phyloP scores from a whole-genome alignment of 1,140 invertebrate species.

The Caenorhabditis remanei region DNA sequence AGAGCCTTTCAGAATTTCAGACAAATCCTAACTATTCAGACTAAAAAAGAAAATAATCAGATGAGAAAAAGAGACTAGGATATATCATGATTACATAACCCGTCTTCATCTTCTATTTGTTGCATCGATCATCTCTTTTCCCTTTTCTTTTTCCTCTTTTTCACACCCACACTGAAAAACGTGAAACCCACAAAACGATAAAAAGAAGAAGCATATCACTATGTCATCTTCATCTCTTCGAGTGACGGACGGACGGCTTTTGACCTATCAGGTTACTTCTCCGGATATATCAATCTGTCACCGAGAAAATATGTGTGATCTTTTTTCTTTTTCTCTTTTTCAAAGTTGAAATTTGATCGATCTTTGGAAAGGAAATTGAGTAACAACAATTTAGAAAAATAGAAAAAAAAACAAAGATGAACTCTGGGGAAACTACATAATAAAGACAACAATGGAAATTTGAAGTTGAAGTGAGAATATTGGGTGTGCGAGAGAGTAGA shows the following conservation, averaged over 20 bases:
- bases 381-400: background rate
- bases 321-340: background rate
- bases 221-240: background rate
- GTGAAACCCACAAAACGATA: conserved; percentile 18
- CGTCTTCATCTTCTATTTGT: background rate
- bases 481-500: too few relatives aligned
- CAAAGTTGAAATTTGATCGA: background rate
- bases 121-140: conserved; percentile 2
- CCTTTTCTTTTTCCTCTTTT: background rate
- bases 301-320: background rate
- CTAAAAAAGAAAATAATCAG: too few relatives aligned
- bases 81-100: background rate
- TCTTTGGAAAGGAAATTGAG: background rate
- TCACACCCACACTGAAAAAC: conserved; percentile 22
- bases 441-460: background rate
- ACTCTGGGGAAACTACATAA: too few relatives aligned
- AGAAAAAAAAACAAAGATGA: background rate
- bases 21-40: too few relatives aligned
- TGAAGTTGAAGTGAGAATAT: background rate
- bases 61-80: too few relatives aligned
- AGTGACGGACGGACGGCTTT: background rate
- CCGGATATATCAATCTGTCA: background rate
- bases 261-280: conserved; percentile 13
- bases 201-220: conserved; percentile 20
- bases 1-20: too few relatives aligned